Percentiles rank a stretch among this genome's conserved stretches.
phyloP scores from a whole-genome alignment of 1,140 invertebrate genomes.

The Araneus ventricosus region DNA sequence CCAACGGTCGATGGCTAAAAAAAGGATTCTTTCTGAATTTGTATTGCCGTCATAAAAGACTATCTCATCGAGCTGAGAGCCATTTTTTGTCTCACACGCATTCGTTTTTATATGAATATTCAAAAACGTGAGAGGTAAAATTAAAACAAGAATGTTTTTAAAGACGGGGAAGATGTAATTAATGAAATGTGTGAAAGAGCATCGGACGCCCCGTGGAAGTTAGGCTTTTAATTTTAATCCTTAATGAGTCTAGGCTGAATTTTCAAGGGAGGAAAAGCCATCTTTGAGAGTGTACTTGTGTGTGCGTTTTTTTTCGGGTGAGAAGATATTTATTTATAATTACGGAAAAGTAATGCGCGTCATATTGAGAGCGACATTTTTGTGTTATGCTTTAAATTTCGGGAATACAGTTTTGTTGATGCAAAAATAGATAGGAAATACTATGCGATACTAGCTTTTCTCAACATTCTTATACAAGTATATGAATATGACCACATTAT shows the following conservation, averaged over 20 bases:
- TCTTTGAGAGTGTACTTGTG: not conserved
- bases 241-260: conserved; percentile 18
- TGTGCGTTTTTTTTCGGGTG: not conserved
- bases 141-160: conserved; percentile 56
- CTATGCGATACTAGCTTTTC: no score
- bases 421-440: no score
- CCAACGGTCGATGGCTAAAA: conserved; percentile 13
- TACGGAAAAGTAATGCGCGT: not conserved
- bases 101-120: conserved; percentile 73
- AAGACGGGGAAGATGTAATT: conserved; percentile 48
- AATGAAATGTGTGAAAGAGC: conserved; percentile 64
- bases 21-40: conserved; percentile 38
- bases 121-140: conserved; percentile 51
- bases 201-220: not conserved
- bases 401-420: no score
- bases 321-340: conserved; percentile 28
- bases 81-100: conserved; percentile 29
- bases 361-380: not conserved
- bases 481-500: no score
- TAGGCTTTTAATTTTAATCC: conserved; percentile 64
- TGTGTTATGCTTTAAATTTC: not conserved
- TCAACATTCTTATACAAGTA: no score
- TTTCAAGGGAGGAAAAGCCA: not conserved
- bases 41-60: conserved; percentile 17
- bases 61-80: not conserved